These are phyloP conservation scores for Taeniopygia guttata DNA, from an alignment of 2,797 vertebrate species.

Conservation along the genomic window DNA sequence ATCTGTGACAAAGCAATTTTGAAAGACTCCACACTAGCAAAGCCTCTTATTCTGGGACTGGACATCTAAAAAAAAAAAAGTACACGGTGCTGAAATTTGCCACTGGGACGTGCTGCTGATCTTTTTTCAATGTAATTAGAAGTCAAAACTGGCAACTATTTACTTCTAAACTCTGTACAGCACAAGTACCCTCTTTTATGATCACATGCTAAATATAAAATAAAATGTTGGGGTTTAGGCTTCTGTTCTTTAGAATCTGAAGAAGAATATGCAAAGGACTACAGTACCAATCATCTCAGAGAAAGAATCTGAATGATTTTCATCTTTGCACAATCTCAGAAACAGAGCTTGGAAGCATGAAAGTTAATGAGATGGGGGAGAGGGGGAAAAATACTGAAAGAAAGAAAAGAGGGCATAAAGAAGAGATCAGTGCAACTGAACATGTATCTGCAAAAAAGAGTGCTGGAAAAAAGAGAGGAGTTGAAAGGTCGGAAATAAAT, in stretches of 20 bases:
- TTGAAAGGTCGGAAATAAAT: not conserved
- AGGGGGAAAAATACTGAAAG: not conserved
- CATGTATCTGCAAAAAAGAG: not conserved
- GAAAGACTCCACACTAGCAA: not conserved
- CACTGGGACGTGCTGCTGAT: not conserved
- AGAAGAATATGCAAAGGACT: not conserved
- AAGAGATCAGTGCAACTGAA: not conserved
- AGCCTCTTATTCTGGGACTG: not conserved
- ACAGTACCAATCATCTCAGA: not conserved
- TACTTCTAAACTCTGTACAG: not conserved
- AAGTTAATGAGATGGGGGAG: not conserved
- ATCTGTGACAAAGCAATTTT: not conserved
- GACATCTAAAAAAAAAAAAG: not conserved
- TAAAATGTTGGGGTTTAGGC: not conserved
- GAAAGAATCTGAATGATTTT: not conserved
- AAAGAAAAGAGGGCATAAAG: not conserved
- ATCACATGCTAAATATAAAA: not conserved
- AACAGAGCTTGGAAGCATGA: not conserved
- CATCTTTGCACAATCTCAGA: not conserved
- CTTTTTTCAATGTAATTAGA: not conserved
- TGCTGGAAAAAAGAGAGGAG: not conserved
- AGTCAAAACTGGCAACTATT: not conserved
- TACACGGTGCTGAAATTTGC: not conserved
- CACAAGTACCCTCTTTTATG: not conserved
- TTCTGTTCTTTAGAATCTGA: not conserved